Evolutionary conservation across 2,113 vertebrate species (phyloP).

Genomic region (Rhizomys pruinosus): DNA sequence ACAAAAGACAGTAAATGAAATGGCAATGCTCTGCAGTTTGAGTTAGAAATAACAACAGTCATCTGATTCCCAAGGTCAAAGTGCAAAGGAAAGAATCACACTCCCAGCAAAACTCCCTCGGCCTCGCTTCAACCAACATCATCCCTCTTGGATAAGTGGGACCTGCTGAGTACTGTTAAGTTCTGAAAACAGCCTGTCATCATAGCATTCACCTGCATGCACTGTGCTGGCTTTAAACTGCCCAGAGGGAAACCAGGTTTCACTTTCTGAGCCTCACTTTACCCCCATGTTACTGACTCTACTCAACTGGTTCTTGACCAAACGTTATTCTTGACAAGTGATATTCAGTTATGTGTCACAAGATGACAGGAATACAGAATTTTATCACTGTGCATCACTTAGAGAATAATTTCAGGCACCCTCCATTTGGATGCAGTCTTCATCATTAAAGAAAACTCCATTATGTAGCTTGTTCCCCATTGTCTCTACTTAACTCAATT

Average conservation of each 20-base stretch:
- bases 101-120: slow-evolving; percentile 44
- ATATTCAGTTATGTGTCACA: not conserved
- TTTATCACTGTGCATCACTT: not conserved
- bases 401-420: too few species aligned
- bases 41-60: slow-evolving; percentile 59
- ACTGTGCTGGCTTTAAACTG: slow-evolving; percentile 22
- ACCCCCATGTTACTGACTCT: not conserved
- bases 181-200: slow-evolving; percentile 43
- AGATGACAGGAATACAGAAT: not conserved
- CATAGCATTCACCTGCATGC: not conserved
- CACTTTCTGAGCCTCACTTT: slow-evolving; percentile 2
- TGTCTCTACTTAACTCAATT: not conserved
- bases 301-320: not conserved
- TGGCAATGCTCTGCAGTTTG: slow-evolving; percentile 21
- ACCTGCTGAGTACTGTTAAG: not conserved
- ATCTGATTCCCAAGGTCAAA: slow-evolving; percentile 58
- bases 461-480: not conserved
- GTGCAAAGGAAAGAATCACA: slow-evolving; percentile 44
- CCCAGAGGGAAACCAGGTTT: not conserved
- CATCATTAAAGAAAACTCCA: not conserved
- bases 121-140: slow-evolving; percentile 10
- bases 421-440: not conserved
- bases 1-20: slow-evolving; percentile 64
- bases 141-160: not conserved
- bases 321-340: slow-evolving; percentile 45